phyloP scores from a whole-genome alignment of 2,888 invertebrate species.

The Megastigmus dorsalis region DNA sequence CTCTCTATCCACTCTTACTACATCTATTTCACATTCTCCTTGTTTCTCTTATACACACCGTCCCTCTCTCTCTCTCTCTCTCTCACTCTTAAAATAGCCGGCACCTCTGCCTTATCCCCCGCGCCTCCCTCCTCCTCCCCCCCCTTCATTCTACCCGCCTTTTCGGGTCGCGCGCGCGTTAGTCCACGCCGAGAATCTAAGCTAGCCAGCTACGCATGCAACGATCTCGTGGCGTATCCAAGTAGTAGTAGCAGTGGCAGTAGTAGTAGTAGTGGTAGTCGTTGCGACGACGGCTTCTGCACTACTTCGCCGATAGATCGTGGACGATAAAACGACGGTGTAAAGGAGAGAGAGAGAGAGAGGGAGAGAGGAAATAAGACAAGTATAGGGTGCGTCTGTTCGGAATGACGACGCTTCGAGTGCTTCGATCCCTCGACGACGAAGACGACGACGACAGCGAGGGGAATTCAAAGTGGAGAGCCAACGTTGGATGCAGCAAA shows the following conservation, averaged over 20 bases:
- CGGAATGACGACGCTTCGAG: conserved; percentile 29
- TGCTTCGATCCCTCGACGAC: conserved; percentile 24
- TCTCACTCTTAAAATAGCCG: conserved; percentile 38
- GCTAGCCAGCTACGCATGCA: conserved; percentile 35
- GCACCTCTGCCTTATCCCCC: conserved; percentile 26
- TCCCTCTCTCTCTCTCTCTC: conserved; percentile 36
- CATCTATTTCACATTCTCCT: conserved; percentile 11
- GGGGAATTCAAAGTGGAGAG: not conserved
- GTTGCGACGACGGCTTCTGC: not conserved
- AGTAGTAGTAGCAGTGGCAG: too few relatives aligned
- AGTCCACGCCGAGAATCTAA: conserved; percentile 44
- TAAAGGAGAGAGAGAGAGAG: conserved; percentile 10
- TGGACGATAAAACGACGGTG: conserved; percentile 15
- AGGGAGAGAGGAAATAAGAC: too few relatives aligned
- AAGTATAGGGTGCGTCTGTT: conserved; percentile 18
- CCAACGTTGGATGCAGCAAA: not conserved
- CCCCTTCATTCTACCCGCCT: conserved; percentile 65
- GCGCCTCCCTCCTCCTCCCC: conserved; percentile 61
- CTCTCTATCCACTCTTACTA: too few relatives aligned
- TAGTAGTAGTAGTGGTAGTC: too few relatives aligned
- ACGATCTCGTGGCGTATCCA: too few relatives aligned
- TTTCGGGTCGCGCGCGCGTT: conserved; percentile 60
- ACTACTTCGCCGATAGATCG: conserved; percentile 7
- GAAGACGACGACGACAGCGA: conserved; percentile 1
- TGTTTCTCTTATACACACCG: not conserved